phyloP scores from a whole-genome alignment of 2,797 vertebrate genomes.

The Sebastes taczanowskii region DNA sequence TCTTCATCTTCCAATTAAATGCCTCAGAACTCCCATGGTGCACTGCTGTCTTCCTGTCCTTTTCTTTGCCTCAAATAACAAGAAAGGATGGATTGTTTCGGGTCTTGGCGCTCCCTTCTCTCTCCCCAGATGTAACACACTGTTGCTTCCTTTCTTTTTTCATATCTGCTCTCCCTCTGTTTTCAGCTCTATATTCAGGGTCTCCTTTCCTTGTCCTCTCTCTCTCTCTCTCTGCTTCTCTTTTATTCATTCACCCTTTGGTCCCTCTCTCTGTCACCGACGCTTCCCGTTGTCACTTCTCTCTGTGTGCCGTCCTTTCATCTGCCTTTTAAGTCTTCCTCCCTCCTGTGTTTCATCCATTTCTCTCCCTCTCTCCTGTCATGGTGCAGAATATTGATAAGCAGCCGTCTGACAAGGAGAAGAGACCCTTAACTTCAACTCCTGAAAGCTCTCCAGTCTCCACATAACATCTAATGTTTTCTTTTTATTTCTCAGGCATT shows the following conservation, averaged over 20 bases:
- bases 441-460: conserved; percentile 9
- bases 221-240: conserved; percentile 8
- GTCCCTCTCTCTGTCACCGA: conserved; percentile 21
- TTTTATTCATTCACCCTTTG: conserved; percentile 54
- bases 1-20: conserved; percentile 51
- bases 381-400: conserved; percentile 45
- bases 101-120: conserved; percentile 60
- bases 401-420: conserved; percentile 13
- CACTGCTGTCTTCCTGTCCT: conserved; percentile 63
- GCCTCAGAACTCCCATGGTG: conserved; percentile 66
- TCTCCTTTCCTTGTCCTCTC: not conserved
- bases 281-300: conserved; percentile 37
- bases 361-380: conserved; percentile 22
- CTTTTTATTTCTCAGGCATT: not conserved
- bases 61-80: conserved; percentile 58
- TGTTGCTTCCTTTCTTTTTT: conserved; percentile 54
- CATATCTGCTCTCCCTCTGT: conserved; percentile 43
- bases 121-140: conserved; percentile 62
- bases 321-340: conserved; percentile 48
- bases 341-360: conserved; percentile 30
- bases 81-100: conserved; percentile 75
- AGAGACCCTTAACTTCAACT: not conserved
- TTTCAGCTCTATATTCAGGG: conserved; percentile 14
- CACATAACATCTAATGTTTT: not conserved
- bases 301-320: conserved; percentile 37